These are phyloP conservation scores for Cinclus mexicanus DNA, from an alignment of 2,113 vertebrate species.

Conservation along the genomic window DNA sequence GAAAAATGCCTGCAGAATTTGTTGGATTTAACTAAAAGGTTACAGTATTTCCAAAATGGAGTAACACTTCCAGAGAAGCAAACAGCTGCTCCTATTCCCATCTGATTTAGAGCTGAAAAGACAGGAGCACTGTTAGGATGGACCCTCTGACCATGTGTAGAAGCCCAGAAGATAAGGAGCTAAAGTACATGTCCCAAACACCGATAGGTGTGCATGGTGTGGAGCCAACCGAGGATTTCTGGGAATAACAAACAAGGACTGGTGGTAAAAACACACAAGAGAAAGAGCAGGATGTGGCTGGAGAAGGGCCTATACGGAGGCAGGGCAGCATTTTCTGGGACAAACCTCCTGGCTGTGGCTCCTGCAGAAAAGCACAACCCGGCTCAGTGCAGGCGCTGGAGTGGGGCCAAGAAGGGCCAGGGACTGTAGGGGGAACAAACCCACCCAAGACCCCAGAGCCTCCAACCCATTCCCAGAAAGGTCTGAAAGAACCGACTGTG, in stretches of 20 bases:
- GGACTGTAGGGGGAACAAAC: background rate
- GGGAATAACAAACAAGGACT: background rate
- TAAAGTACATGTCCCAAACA: background rate
- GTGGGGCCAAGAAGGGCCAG: background rate
- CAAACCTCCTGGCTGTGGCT: background rate
- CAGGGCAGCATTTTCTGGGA: background rate
- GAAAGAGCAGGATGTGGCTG: background rate
- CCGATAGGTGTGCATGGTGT: fast-evolving
- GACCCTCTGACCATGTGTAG: background rate
- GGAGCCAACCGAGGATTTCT: background rate
- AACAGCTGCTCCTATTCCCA: background rate
- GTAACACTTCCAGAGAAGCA: background rate
- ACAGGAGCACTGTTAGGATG: background rate
- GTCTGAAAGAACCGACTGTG: background rate
- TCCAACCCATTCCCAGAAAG: background rate
- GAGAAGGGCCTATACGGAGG: background rate
- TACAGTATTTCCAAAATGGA: background rate
- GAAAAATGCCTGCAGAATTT: fast-evolving
- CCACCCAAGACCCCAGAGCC: background rate
- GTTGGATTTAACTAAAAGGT: background rate
- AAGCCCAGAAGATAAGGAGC: background rate
- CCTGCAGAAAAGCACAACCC: background rate
- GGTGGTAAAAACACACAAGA: background rate
- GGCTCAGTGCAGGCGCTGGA: no score
- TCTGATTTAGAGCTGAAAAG: background rate